phyloP scores from a whole-genome alignment of 2,797 vertebrate genomes.

The Nothura maculosa region DNA sequence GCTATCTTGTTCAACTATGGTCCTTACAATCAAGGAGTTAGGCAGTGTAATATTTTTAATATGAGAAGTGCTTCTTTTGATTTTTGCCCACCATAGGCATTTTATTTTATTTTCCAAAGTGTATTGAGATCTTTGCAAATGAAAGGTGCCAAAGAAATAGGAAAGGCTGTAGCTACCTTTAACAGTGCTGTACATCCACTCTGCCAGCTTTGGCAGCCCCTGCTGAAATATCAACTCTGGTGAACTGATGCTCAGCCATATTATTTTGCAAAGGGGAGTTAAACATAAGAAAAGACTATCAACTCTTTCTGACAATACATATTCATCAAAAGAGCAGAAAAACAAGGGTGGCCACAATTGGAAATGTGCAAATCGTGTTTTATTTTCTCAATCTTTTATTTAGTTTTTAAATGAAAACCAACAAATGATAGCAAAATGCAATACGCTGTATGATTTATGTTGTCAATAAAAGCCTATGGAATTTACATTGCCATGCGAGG shows the following conservation, averaged over 20 bases:
- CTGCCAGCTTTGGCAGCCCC: not conserved
- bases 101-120: not conserved
- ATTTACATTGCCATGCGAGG: constrained; percentile 51
- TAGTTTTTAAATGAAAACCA: constrained; percentile 72
- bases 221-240: not conserved
- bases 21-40: not conserved
- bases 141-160: not conserved
- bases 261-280: not conserved
- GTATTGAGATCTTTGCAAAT: not conserved
- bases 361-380: not conserved
- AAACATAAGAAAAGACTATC: not conserved
- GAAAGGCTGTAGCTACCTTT: not conserved
- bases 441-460: constrained; percentile 56
- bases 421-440: constrained; percentile 22
- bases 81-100: not conserved
- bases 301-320: not conserved
- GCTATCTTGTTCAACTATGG: not conserved
- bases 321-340: not conserved
- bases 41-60: not conserved
- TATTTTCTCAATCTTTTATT: constrained; percentile 53
- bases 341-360: not conserved
- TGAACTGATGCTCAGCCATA: not conserved
- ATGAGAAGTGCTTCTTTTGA: not conserved
- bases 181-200: not conserved
- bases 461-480: constrained; percentile 50